Conservation (phyloP, 2,797 vertebrate genomes). For the Anomalospiza imberbis region DNA sequence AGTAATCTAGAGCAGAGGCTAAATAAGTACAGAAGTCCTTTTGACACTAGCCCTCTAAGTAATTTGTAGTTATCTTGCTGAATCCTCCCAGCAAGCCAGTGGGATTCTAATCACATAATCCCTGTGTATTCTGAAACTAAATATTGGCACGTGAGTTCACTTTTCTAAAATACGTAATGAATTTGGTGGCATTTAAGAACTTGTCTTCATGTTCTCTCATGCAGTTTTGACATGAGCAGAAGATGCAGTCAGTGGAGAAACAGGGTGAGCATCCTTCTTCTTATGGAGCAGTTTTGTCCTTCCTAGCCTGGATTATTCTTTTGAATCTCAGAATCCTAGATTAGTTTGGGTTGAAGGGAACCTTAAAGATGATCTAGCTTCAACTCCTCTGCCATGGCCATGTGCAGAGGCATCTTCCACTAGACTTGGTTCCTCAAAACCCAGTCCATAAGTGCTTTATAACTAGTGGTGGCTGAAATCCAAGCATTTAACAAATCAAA, state of each 20-base stretch:
- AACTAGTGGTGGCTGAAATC: not conserved
- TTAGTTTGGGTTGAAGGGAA: not conserved
- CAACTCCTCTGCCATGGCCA: not conserved
- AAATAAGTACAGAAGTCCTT: conserved; percentile 43
- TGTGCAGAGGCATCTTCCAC: not conserved
- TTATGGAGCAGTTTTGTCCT: not conserved
- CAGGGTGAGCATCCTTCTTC: not conserved
- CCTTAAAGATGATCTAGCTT: not conserved
- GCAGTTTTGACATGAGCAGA: not conserved
- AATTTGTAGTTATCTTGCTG: conserved; percentile 39
- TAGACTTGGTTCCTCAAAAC: not conserved
- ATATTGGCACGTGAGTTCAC: not conserved
- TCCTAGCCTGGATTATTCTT: not conserved
- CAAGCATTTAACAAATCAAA: not conserved
- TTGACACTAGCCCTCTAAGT: conserved; percentile 30
- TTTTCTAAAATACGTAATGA: not conserved
- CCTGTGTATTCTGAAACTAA: not conserved
- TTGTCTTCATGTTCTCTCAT: not conserved
- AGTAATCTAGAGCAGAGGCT: conserved; percentile 59
- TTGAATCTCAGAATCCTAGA: not conserved
- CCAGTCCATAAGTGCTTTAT: not conserved
- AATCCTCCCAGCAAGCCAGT: conserved; percentile 9
- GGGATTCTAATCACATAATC: conserved; percentile 33
- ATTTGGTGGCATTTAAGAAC: not conserved
- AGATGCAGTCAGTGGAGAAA: not conserved